phyloP scores from a whole-genome alignment of 2,113 vertebrate genomes.

The Chionomys nivalis region DNA sequence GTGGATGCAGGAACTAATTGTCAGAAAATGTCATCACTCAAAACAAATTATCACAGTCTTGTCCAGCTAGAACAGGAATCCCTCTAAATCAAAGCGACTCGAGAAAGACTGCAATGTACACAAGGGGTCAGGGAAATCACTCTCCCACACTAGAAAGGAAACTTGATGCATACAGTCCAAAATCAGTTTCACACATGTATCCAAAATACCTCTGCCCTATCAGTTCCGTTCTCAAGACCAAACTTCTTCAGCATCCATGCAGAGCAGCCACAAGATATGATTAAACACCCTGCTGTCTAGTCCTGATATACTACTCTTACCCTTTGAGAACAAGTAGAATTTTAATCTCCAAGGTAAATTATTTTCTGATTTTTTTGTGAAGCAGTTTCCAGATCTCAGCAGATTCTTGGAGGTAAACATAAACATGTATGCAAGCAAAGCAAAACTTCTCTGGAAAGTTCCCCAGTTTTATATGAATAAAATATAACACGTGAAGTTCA shows the following conservation, averaged over 20 bases:
- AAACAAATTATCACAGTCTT: not conserved
- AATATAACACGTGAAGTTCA: not conserved
- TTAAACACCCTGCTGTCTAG: not conserved
- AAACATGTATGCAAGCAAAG: not conserved
- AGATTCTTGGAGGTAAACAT: not conserved
- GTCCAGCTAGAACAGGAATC: too few species aligned
- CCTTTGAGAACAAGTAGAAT: not conserved
- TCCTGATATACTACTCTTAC: not conserved
- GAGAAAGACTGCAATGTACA: not conserved
- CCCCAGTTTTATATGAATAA: not conserved
- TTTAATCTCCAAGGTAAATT: not conserved
- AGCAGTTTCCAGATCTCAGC: not conserved
- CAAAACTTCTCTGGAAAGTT: not conserved
- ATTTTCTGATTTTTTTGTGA: not conserved
- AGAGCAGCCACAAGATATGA: not conserved
- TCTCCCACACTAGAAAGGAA: not conserved
- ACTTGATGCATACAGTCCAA: not conserved
- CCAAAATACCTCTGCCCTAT: fast-evolving
- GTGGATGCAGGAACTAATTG: not conserved
- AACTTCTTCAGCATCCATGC: not conserved
- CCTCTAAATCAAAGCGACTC: not conserved
- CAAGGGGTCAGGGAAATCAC: fast-evolving
- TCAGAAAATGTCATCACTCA: not conserved
- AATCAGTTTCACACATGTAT: not conserved
- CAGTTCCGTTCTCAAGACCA: not conserved